Evolutionary conservation across 37 sponge, comb jelly and placozoan species (phyloP), one percentile per base, ranked within the genome.

Genomic region (Tethya wilhelma): DNA sequence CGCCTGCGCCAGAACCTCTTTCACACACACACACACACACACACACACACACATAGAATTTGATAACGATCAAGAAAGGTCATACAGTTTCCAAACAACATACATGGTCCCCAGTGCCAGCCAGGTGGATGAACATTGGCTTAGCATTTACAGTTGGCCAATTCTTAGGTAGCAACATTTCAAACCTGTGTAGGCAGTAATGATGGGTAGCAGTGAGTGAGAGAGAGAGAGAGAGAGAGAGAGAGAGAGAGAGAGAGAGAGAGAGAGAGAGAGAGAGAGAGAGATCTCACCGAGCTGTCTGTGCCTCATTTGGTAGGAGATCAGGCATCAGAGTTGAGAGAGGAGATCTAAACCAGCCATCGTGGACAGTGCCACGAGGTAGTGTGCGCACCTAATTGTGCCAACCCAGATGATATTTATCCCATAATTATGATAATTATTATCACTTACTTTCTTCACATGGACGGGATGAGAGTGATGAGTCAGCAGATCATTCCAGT

Each of bases 71-170:
- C 17, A 28, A 26, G 62, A 44, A 14, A 28, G 70, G 70, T 42
- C 20, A 41, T 2, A 41, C 38, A 38, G 41, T 7, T 67, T 67
- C 8, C 55, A 32, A 30, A 1, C 9, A 43, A 30, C 91, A 59
- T 23, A 94, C 95, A 90, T 94, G 95, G 72, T 94, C 95, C 44
- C 95, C 95, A 49, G 95, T 94, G 11, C 95, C 95, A 33, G 95
- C 95, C 8, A 94, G 70, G 44, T 94, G 95, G n/a, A 94, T 84
- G 66, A 78, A 90, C 0, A 90, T 43, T 0, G 94, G 91, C 9
- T 33, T 68, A 20, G 30, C 25, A 28, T 76, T 59, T 14, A 33
- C 44, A 19, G 44, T n/a, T 31, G 29, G 73, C 85, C 88, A 90
- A 1, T 43, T 26, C 31, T 65, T 28, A 34, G 95, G 95, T 8